phyloP scores from a whole-genome alignment of 2,888 invertebrate species.

The Acronicta leporina region DNA sequence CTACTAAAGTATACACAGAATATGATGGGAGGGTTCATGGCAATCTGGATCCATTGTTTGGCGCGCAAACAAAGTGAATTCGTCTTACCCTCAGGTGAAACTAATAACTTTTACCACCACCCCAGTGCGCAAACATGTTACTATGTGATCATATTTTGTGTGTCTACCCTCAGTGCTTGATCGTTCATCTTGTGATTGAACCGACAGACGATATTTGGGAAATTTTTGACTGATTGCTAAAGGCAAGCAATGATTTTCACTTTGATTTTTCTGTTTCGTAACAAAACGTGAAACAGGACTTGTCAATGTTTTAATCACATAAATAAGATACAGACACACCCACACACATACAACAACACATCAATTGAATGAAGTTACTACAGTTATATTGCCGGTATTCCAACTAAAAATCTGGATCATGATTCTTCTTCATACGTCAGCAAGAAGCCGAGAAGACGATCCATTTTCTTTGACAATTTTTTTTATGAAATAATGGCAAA shows the following conservation, averaged over 20 bases:
- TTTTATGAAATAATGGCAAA: too few species aligned
- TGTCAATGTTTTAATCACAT: too few species aligned
- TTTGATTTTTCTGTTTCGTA: too few species aligned
- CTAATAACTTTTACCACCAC: conserved; percentile 73
- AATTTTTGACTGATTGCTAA: conserved; percentile 7
- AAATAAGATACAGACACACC: too few species aligned
- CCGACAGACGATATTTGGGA: conserved; percentile 22
- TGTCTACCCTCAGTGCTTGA: conserved; percentile 20
- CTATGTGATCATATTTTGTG: conserved; percentile 49
- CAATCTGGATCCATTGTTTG: conserved; percentile 81
- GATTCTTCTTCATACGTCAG: too few species aligned
- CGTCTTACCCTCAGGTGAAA: conserved; percentile 79
- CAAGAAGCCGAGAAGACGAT: too few species aligned
- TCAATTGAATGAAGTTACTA: too few species aligned
- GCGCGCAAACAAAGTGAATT: conserved; percentile 70
- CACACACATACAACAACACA: too few species aligned
- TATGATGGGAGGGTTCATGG: conserved; percentile 64
- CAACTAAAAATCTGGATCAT: too few species aligned
- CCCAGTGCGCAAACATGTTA: conserved; percentile 41
- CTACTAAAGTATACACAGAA: conserved; percentile 31
- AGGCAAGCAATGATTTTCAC: background rate
- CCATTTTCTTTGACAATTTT: too few species aligned
- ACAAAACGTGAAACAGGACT: too few species aligned
- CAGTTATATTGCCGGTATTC: too few species aligned
- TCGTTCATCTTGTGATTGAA: conserved; percentile 13